Conservation (phyloP, 1,140 invertebrate genomes). For the Neocloeon triangulifer region DNA sequence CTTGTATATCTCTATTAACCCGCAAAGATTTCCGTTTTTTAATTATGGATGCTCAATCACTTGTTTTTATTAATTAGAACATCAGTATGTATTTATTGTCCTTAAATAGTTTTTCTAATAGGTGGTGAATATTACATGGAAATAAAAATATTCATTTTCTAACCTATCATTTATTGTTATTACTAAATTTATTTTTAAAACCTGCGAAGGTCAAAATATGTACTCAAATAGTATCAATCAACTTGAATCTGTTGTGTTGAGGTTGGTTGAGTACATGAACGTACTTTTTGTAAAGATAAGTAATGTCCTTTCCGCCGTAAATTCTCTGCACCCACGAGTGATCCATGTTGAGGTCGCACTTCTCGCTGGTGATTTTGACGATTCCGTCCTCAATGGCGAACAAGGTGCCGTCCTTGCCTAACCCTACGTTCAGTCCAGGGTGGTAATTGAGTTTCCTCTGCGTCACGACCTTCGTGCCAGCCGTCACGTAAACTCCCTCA, state of each 20-base stretch:
- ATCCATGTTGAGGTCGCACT: constrained; percentile 43
- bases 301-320: constrained; percentile 32
- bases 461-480: constrained; percentile 39
- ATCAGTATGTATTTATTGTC: too few relatives aligned
- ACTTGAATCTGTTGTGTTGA: constrained; percentile 46
- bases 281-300: constrained; percentile 58
- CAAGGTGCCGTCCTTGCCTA: constrained; percentile 47
- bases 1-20: too few relatives aligned
- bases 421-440: constrained; percentile 59
- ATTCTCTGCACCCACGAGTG: constrained; percentile 36
- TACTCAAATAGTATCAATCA: constrained; percentile 30
- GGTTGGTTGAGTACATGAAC: constrained; percentile 51
- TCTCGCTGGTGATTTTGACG: constrained; percentile 54
- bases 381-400: constrained; percentile 48
- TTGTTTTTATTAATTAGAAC: too few relatives aligned
- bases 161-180: too few relatives aligned
- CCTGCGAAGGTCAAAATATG: too few relatives aligned
- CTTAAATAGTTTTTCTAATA: too few relatives aligned
- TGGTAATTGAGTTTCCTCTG: constrained; percentile 47
- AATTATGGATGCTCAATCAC: too few relatives aligned
- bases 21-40: too few relatives aligned
- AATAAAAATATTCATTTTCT: too few relatives aligned
- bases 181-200: too few relatives aligned
- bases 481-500: constrained; percentile 35
- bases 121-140: too few relatives aligned